A percentile compares a stretch with the other conserved stretches of the same genome.
phyloP scores from a whole-genome alignment of 2,797 vertebrate genomes.

The Tinamus major region DNA sequence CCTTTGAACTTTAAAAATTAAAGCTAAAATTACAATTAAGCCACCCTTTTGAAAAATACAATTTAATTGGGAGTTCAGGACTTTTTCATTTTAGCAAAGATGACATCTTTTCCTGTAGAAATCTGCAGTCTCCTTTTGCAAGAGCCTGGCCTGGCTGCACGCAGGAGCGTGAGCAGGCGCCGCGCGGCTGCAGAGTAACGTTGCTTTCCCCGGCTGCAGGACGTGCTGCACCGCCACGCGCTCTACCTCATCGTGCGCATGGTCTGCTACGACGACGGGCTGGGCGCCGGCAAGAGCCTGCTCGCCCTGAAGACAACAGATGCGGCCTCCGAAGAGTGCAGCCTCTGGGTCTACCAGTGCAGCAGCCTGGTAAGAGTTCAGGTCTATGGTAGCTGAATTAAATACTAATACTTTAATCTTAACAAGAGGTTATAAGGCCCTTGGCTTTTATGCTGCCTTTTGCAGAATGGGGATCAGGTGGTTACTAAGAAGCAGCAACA shows the following conservation, averaged over 20 bases:
- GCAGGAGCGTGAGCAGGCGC: background rate
- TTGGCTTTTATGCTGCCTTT: background rate
- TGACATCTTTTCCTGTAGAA: background rate
- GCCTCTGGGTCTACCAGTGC: slow-evolving; percentile 97
- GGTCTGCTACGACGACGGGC: slow-evolving; percentile 96
- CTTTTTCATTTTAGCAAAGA: background rate
- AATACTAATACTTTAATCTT: background rate
- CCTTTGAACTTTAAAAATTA: background rate
- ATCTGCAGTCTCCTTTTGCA: background rate
- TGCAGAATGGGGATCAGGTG: background rate
- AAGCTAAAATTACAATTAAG: background rate
- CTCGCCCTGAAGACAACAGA: slow-evolving; percentile 95
- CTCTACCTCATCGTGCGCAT: slow-evolving; percentile 94
- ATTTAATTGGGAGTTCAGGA: no score
- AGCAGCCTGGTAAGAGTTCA: slow-evolving; percentile 88
- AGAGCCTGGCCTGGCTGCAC: background rate
- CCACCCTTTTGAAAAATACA: background rate
- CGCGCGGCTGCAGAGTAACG: background rate
- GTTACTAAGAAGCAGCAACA: rapidly evolving
- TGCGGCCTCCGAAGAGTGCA: slow-evolving; percentile 86
- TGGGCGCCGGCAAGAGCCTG: slow-evolving; percentile 93
- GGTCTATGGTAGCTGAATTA: background rate
- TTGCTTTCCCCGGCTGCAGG: slow-evolving; percentile 77
- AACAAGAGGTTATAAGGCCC: background rate
- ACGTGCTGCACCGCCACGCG: slow-evolving; percentile 93